Percentiles rank a stretch among this genome's conserved stretches.
Conservation (phyloP, 1,140 invertebrate genomes). For the Drosophila asahinai region DNA sequence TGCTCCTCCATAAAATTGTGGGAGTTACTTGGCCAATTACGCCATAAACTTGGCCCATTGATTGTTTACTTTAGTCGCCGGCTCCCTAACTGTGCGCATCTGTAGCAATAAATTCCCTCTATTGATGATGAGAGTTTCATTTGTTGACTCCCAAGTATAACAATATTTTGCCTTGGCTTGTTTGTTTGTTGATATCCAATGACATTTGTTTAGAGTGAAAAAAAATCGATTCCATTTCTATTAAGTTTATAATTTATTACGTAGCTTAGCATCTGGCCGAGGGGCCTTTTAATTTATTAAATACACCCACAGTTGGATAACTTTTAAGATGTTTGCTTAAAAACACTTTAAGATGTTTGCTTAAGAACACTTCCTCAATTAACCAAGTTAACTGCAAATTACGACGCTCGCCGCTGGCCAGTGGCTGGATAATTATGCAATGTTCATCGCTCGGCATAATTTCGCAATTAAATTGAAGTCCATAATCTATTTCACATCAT, state of each 20-base stretch:
- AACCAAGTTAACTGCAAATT: constrained; percentile 48
- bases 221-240: constrained; percentile 23
- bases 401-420: constrained; percentile 9
- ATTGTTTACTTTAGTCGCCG: constrained; percentile 34
- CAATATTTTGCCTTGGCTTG: constrained; percentile 18
- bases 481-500: constrained; percentile 48
- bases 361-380: constrained; percentile 31
- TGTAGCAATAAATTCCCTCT: constrained; percentile 30
- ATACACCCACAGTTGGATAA: neutral
- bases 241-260: constrained; percentile 17
- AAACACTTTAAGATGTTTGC: constrained; percentile 14
- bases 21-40: constrained; percentile 73
- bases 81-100: constrained; percentile 4
- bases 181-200: constrained; percentile 29
- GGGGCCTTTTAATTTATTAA: constrained; percentile 2
- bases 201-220: constrained; percentile 39
- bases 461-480: constrained; percentile 51
- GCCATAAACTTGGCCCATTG: constrained; percentile 51
- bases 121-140: constrained; percentile 35
- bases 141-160: constrained; percentile 22
- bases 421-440: constrained; percentile 36
- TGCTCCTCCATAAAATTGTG: constrained; percentile 67
- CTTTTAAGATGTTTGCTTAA: constrained; percentile 1
- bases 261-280: neutral
- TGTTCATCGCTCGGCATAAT: constrained; percentile 38